Base-by-base conservation (phyloP, 2,113 vertebrate genomes). In the Cathartes aura region DNA sequence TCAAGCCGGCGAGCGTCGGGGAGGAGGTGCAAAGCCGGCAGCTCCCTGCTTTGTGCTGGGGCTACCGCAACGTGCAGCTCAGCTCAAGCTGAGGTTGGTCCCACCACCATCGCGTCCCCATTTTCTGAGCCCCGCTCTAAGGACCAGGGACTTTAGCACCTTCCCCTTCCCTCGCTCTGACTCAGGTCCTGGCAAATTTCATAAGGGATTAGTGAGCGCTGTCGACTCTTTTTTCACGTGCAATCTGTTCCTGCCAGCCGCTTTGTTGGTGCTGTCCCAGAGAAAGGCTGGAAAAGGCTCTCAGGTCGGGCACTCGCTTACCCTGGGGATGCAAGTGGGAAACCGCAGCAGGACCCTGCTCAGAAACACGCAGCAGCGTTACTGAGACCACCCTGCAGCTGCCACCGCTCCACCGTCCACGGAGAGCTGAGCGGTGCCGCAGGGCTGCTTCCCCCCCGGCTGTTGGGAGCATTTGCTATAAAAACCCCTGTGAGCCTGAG, bases 1-100 rank as follows among this genome's bases (percentile, higher is more conserved):
- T 22, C 11, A 19, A 52, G 48, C 67, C 3, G 6, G 2, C 0
- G 2, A 58, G 70, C 17, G 0, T 2, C 3, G 1, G 36, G 30
- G 48, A 48, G 27, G 63, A 58, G 42, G 30, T 11, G 45, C 82
- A 40, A 43, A 70, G 15, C 21, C 79, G 45, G 21, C 60, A 22
- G 53, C 21, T 20, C 22, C 3, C 40, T n/a, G 60, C 59, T 55
- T 18, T 0, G 2, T 23, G 71, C 24, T 12, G 40, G 30, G 82
- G 40, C 3, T 16, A 1, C 11, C 0, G 1, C 30, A 5, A 4
- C 0, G 8, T 6, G 0, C 16, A 9, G 72, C 58, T 67, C 23
- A 4, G 89, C 78, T 32, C 22, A 2, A 4, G 63, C 11, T 0
- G 23, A 36, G 64, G 9, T 26, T 9, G 4, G 27, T 15, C n/a